These are phyloP conservation scores for Oryzias javanicus DNA, from an alignment of 2,113 vertebrate genomes.

Conservation along the genomic window DNA sequence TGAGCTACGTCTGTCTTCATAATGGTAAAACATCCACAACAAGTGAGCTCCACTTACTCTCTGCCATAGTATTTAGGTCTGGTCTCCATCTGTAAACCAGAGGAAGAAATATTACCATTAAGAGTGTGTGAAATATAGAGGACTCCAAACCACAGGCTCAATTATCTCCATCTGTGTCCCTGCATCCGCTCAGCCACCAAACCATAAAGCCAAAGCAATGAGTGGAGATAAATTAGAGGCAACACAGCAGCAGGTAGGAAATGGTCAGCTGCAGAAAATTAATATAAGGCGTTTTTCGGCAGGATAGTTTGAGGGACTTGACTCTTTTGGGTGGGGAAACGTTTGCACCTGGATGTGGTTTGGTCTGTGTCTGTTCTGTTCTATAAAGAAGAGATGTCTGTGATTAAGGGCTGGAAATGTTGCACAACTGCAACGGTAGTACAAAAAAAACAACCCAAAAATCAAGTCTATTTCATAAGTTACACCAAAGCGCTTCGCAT, in stretches of 20 bases:
- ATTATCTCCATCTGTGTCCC: constrained; percentile 52
- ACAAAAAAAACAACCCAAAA: too few species aligned
- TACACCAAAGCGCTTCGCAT: too few species aligned
- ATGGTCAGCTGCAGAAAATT: constrained; percentile 41
- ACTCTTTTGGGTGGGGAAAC: too few species aligned
- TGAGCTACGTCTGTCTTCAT: background rate
- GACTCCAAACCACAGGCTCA: constrained; percentile 36
- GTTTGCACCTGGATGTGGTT: too few species aligned
- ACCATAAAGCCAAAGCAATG: constrained; percentile 48
- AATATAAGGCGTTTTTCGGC: constrained; percentile 3
- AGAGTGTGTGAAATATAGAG: constrained; percentile 48
- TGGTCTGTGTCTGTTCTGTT: too few species aligned
- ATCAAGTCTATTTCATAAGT: too few species aligned
- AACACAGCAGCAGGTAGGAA: constrained; percentile 36
- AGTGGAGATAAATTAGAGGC: constrained; percentile 41
- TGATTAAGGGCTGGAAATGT: too few species aligned
- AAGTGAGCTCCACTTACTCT: constrained; percentile 86
- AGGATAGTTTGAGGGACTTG: too few species aligned
- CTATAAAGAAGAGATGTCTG: too few species aligned
- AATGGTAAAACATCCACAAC: background rate
- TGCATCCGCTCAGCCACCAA: constrained; percentile 34
- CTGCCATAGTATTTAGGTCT: constrained; percentile 98
- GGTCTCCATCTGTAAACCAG: constrained; percentile 87
- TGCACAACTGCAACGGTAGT: too few species aligned
- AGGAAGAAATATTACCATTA: constrained; percentile 57